Base-by-base conservation (phyloP, 1,140 invertebrate species). In the Solenopsis fugax region DNA sequence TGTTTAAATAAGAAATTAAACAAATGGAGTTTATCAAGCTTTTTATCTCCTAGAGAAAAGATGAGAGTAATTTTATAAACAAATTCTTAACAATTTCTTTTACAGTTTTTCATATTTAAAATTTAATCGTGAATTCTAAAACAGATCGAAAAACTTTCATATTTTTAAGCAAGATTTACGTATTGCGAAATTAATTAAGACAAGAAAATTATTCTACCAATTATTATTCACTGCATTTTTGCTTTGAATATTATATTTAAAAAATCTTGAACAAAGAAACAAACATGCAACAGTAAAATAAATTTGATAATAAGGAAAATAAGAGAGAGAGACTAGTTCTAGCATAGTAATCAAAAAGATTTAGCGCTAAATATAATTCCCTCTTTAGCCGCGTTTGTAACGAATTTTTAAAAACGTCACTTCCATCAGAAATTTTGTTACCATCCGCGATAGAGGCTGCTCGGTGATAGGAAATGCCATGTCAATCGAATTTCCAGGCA, bases 401-500 rank as follows among this genome's bases (percentile, higher is more conserved):
- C 6, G 5, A 29, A 18, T 71, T 71, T 80, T 54, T 18, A 41
- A 37, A 65, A 85, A 37, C 21, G 60, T 29, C 29, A 9, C 48
- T 45, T 65, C 52, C 6, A 45, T 62, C 45, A 64, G 16, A 78
- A 65, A 85, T 76, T 45, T 77, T 29, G 34, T 65, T 85, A 65
- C 10, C 13, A 56, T 65, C n/a, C 52, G 9, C 58, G 21, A 77
- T 77, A 18, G 13, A 58, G 37, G 21, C 10, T 10, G 24, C 77
- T 21, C 21, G n/a, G 6, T 81, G 64, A 54, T 80, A 69, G 65
- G 10, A 71, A 71, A 81, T 81, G 64, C 50, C 77, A 16, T 71
- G 78, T 73, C 85, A 87, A 90, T 85, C 84, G 62, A 88, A 88
- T 88, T 88, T 84, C 56, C 72, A 56, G 65, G 52, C 75, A 86